Evolutionary conservation across 2,888 invertebrate species (phyloP).

Genomic region (Myathropa florea): DNA sequence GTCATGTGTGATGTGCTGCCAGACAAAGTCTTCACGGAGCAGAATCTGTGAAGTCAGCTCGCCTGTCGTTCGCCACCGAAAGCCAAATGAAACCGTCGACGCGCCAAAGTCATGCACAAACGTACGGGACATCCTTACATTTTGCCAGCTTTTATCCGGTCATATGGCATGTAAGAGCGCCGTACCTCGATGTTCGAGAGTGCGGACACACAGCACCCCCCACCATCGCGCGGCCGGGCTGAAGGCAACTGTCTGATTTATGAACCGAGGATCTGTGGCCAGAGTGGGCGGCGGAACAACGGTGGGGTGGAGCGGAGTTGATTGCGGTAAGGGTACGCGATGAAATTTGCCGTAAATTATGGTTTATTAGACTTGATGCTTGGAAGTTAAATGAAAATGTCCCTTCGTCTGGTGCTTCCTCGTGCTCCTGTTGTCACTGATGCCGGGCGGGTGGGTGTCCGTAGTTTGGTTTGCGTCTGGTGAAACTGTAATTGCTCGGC

Average conservation of each 20-base stretch:
- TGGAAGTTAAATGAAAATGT: conserved; percentile 67
- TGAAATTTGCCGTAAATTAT: conserved; percentile 70
- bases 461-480: neutral
- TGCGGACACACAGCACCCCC: neutral
- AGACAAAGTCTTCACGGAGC: neutral
- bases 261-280: conserved; percentile 39
- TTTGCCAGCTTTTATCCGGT: conserved; percentile 41
- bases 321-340: conserved; percentile 52
- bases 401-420: conserved; percentile 26
- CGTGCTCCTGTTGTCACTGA: conserved; percentile 6
- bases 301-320: conserved; percentile 21
- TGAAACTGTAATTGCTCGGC: conserved; percentile 52
- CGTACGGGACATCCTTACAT: conserved; percentile 23
- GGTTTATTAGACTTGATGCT: conserved; percentile 67
- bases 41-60: neutral
- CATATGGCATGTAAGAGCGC: conserved; percentile 9
- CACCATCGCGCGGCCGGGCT: neutral
- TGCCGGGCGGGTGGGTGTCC: neutral
- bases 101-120: conserved; percentile 11
- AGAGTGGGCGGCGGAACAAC: neutral
- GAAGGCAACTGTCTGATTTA: conserved; percentile 50
- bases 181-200: neutral
- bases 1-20: neutral
- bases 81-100: conserved; percentile 14
- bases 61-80: neutral